phyloP scores from a whole-genome alignment of 1,140 invertebrate species.

The Phymastichus coffea region DNA sequence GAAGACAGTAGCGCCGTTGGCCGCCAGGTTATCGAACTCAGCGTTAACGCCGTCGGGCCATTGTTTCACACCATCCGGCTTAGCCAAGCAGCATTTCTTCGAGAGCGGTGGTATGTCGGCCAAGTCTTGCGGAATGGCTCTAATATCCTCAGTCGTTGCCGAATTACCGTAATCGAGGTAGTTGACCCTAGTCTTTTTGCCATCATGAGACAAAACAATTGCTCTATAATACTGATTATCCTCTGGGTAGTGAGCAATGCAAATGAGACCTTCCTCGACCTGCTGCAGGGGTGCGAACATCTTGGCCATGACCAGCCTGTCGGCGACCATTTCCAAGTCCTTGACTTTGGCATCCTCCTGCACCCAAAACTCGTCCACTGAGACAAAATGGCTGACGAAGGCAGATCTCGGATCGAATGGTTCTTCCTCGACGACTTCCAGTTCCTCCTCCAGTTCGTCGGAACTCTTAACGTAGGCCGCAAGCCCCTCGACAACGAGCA shows the following conservation, averaged over 20 bases:
- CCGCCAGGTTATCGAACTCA: conserved; percentile 40
- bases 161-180: conserved; percentile 65
- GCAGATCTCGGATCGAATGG: conserved; percentile 46
- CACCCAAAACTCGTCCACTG: conserved; percentile 65
- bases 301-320: conserved; percentile 56
- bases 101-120: conserved; percentile 43
- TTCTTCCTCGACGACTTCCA: conserved; percentile 44
- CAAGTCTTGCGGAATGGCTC: conserved; percentile 47
- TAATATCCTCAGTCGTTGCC: conserved; percentile 43
- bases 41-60: conserved; percentile 46
- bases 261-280: conserved; percentile 58
- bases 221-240: conserved; percentile 69
- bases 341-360: conserved; percentile 60
- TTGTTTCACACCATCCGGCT: conserved; percentile 34
- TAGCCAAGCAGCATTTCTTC: conserved; percentile 45
- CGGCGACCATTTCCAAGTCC: conserved; percentile 61
- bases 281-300: conserved; percentile 55
- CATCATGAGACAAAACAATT: conserved; percentile 37
- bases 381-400: conserved; percentile 60
- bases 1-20: conserved; percentile 48
- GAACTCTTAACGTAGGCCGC: neutral
- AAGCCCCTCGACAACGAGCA: neutral
- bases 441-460: conserved; percentile 28
- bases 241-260: conserved; percentile 66
- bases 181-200: conserved; percentile 48